Percentiles rank a stretch among this genome's conserved stretches.
Evolutionary conservation across 2,113 vertebrate genomes (phyloP).

Genomic region (Rhinolophus ferrumequinum): DNA sequence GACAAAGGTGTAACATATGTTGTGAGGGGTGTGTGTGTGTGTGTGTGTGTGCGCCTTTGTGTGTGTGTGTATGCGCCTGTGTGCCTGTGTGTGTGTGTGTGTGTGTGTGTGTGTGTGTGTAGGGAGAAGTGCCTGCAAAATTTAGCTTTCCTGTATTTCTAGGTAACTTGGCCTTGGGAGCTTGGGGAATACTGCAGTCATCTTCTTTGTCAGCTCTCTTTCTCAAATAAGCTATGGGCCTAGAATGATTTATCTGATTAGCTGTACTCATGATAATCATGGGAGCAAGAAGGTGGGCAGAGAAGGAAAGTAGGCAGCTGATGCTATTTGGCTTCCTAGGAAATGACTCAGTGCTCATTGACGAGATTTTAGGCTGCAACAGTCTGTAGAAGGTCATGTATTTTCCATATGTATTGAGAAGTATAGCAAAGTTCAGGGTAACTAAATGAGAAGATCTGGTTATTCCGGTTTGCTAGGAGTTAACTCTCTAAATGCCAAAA

Average conservation of each 20-base stretch:
- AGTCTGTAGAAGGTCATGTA: neutral
- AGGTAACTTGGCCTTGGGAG: neutral
- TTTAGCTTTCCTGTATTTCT: neutral
- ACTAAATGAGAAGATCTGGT: neutral
- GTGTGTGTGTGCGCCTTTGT: neutral
- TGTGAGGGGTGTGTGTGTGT: neutral
- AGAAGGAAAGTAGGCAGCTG: neutral
- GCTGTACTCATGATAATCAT: neutral
- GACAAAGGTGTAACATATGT: neutral
- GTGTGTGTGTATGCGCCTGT: neutral
- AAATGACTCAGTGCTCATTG: neutral
- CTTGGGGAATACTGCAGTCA: neutral
- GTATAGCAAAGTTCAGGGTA: neutral
- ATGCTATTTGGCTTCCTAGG: neutral
- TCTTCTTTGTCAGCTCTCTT: neutral
- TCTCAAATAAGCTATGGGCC: neutral
- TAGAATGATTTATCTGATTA: neutral
- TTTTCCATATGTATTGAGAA: neutral
- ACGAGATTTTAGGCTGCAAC: neutral
- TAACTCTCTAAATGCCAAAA: neutral
- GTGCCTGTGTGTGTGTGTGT: neutral
- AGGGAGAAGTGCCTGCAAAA: neutral
- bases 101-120: neutral
- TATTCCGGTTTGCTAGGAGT: neutral
- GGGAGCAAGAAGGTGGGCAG: neutral